Evolutionary conservation across 2,113 vertebrate species (phyloP), one percentile per base, ranked within the genome.

Genomic region (Chionis minor): DNA sequence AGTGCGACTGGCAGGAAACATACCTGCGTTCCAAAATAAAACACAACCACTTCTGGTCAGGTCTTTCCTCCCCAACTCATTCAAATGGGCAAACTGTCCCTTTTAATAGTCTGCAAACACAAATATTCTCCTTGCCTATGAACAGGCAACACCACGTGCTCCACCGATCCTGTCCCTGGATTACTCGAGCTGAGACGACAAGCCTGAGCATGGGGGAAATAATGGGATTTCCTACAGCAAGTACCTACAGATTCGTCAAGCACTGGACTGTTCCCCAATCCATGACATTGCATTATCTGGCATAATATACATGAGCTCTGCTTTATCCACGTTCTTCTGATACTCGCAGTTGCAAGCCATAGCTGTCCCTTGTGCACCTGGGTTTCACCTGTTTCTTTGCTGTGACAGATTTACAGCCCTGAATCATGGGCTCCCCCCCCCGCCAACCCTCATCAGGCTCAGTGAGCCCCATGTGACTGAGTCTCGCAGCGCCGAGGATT

Each of bases 401-500:
- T 3, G 19, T 5, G 47, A 22, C 81, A 51, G 42, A 67, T 44
- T 61, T n/a, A 61, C 28, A 42, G 61, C 33, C 35, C 71, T 10
- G 12, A 18, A 8, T 2, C 47, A 16, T 0, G 4, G n/a, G 17
- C 4, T 12, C 28, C 27, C 55, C 1, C 9, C 22, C 27, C 55
- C 1, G 8, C 22, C 17, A 4, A 2, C 8, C 2, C 14, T 4
- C 2, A 0, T 3, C 54, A 28, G 77, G 61, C 49, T 52, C 2
- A 0, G 33, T 21, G 3, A 70, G 40, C 13, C 59, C 33, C 32
- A 7, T 0, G 1, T 0, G 2, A 17, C 78, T 0, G 4, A 78
- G 70, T 19, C 27, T 7, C 0, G 0, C 4, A 2, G 59, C 1
- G 0, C 40, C 0, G 0, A 35, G 65, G 2, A 54, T n/a, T 9